phyloP scores from a whole-genome alignment of 2,113 vertebrate genomes.

The Sciurus niger region DNA sequence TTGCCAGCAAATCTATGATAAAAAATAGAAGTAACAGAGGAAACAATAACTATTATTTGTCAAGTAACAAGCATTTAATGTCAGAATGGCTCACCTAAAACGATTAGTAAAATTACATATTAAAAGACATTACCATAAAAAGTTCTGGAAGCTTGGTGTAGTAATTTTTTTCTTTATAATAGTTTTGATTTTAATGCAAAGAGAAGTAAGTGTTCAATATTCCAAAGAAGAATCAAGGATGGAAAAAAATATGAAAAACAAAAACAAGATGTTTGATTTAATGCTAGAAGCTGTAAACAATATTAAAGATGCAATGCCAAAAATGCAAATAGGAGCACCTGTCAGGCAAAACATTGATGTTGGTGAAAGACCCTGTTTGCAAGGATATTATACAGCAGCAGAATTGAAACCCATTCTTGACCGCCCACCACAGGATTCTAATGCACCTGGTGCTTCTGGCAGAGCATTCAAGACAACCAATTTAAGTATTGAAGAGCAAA shows the following conservation, averaged over 20 bases:
- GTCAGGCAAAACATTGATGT: conserved; percentile 89
- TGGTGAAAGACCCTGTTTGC: conserved; percentile 90
- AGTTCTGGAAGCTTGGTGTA: conserved; percentile 92
- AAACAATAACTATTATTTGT: conserved; percentile 66
- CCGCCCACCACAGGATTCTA: conserved; percentile 93
- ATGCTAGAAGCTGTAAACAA: conserved; percentile 97
- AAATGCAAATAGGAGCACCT: conserved; percentile 98
- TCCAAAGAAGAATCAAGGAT: conserved; percentile 93
- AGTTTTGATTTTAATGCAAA: conserved; percentile 97
- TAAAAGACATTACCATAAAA: conserved; percentile 88
- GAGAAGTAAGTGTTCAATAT: conserved; percentile 94
- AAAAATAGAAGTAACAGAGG: conserved; percentile 79
- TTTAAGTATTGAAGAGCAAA: conserved; percentile 93
- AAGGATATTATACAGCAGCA: conserved; percentile 94
- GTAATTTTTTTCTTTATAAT: conserved; percentile 94
- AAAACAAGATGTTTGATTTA: conserved; percentile 94
- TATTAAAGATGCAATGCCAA: conserved; percentile 96
- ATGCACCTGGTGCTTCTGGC: conserved; percentile 95
- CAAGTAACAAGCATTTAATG: conserved; percentile 80
- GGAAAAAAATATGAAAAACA: conserved; percentile 91
- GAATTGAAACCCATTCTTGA: conserved; percentile 94
- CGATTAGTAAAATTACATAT: conserved; percentile 91
- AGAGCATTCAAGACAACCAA: conserved; percentile 92
- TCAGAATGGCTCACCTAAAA: conserved; percentile 92
- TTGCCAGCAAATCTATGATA: conserved; percentile 81